Evolutionary conservation across 2,888 invertebrate species (phyloP), one percentile per base, ranked within the genome.

Genomic region (Erpobdella octoculata): DNA sequence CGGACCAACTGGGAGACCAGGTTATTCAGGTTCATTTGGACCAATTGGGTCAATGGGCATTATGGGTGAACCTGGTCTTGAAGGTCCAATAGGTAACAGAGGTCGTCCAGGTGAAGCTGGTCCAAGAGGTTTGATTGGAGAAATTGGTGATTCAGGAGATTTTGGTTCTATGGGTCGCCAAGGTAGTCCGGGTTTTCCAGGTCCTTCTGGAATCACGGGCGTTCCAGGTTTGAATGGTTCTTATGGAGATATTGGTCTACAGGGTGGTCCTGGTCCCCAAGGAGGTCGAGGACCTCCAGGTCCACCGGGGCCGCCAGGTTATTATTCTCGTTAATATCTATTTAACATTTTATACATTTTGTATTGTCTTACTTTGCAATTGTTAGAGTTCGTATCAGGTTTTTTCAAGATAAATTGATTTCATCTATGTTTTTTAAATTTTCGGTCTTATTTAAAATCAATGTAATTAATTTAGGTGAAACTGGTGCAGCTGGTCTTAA

Each of bases 21-120:
- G 75, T 3, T 12, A n/a, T 21, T 62, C 68, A 61, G 75, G 75
- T 53, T 64, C 66, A 31, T 28, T 59, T 64, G 75, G 75, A 25
- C 15, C 41, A 37, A 70, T 72, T 41, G 75, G 75, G 2, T 25
- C 25, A 46, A 41, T 31, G 41, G 64, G 28, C 62, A 61, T 61
- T 15, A 28, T 33, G 31, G 76, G 76, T 38, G 35, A n/a, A 33
- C n/a, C 25, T 18, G 70, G 70, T 6, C n/a, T 18, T 5, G 28
- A 25, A 35, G 70, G 70, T 21, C 15, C 41, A 12, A 9, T 8
- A 8, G 70, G 70, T 21, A 9, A 67, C 37, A 38, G 12, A 58
- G 73, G 31, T 28, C 38, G 28, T 61, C 67, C 2, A 48, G 73
- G 31, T 35, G 38, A 12, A 59, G 37, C 31, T 58, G 73, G 33